Base-by-base conservation (phyloP, 2,797 vertebrate species). In the Mastacembelus armatus region DNA sequence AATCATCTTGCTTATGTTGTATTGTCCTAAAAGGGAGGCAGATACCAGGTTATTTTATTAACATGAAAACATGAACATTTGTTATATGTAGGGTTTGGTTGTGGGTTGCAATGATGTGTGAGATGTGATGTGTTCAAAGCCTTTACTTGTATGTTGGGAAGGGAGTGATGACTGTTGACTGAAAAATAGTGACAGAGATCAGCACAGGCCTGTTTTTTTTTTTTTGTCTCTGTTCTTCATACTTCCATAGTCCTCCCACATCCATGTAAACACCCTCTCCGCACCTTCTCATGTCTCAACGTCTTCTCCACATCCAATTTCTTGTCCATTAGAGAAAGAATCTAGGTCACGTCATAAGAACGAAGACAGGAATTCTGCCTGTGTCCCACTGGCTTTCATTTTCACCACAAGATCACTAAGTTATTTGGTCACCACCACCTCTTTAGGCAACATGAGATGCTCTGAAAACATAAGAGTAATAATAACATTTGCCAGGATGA, bases 281-380 rank as follows among this genome's bases (percentile, higher is more conserved):
- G 5, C 42, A 44, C 33, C 35, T 47, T 29, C 39, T 65, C 38
- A 60, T 60, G 44, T 9, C 29, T 59, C 50, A 67, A 63, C 43
- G 60, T 71, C 64, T 58, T 63, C 66, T 69, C 39, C 30, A 74
- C 40, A 63, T 83, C 65, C 60, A 35, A 59, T 80, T 85, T 88
- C 82, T 70, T 66, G 59, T 50, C 59, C 43, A 56, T 75, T 60
- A 49, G 54, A 64, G 68, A 74, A 71, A 67, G 60, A 58, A 72
- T 26, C 40, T 11, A 44, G 51, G 60, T 77, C 56, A 66, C 12
- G 60, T 63, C 70, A 27, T 69, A 55, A 72, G 44, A 72, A 67
- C 73, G 77, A 90, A 86, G 55, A 66, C 77, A 81, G 73, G 71
- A 90, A 89, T 87, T 85, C 67, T 2, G 15, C 56, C 52, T 19